Evolutionary conservation across 2,888 invertebrate genomes (phyloP).

Genomic region (Ormyrus pomaceus): DNA sequence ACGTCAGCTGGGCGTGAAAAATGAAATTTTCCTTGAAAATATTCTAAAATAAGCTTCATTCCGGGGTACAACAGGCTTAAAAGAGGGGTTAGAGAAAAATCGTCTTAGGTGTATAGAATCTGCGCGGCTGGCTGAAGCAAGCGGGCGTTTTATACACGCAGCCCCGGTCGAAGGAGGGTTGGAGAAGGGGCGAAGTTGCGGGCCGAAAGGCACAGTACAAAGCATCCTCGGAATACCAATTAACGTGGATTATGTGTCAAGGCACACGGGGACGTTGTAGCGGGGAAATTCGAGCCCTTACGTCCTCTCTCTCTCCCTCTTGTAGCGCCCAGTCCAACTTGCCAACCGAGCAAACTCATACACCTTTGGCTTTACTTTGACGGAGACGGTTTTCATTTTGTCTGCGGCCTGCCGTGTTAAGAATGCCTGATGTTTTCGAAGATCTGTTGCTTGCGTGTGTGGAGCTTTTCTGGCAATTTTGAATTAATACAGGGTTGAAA

Average conservation of each 20-base stretch:
- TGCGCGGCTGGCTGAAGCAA: background rate
- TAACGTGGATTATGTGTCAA: slow-evolving; percentile 67
- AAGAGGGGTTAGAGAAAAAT: background rate
- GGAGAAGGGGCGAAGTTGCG: no score
- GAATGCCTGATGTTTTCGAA: no score
- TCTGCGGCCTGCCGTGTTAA: no score
- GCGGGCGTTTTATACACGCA: slow-evolving; percentile 26
- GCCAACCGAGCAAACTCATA: no score
- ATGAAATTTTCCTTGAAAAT: background rate
- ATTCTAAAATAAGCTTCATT: slow-evolving; percentile 9
- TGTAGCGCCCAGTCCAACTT: no score
- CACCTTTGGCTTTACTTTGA: no score
- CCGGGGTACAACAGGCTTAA: background rate
- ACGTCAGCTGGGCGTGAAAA: background rate
- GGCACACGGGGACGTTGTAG: slow-evolving; percentile 16
- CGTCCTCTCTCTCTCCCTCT: background rate
- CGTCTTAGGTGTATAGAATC: background rate
- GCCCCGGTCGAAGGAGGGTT: background rate
- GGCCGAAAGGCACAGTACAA: slow-evolving; percentile 46
- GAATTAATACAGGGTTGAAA: no score
- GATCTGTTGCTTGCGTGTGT: no score
- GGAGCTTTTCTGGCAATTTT: no score
- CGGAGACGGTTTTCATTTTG: no score
- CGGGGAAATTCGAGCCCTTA: slow-evolving; percentile 49
- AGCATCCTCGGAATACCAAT: slow-evolving; percentile 68